Evolutionary conservation across 2,888 invertebrate species (phyloP), one percentile per base, ranked within the genome.

Genomic region (Metallyticus violacea): DNA sequence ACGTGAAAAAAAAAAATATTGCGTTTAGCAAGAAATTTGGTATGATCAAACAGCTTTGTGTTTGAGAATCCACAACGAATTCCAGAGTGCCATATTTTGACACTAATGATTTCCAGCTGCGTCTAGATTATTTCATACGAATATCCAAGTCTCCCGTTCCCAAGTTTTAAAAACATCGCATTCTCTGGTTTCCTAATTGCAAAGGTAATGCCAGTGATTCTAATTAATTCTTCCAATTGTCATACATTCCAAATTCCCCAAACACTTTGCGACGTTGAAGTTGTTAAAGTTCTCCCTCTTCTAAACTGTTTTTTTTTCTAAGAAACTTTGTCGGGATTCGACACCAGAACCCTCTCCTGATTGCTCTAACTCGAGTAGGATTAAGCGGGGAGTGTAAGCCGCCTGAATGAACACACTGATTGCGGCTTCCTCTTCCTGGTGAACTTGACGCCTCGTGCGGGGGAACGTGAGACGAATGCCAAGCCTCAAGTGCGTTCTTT

Each of bases 371-470:
- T 62, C 40, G 15, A 62, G 40, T 62, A 62, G 40, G 40, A 62
- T 62, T 62, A 62, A 62, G 28, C 15, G 29, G 77, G 77, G 5
- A 7, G 85, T 29, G 77, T n/a, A 6, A 28, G 79, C 81, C 87
- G 85, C 81, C 81, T 87, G 81, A 85, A 85, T 81, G 87, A 80
- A 26, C 77, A 9, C 79, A 26, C 87, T 87, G 87, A 87, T 87
- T 87, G 85, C 87, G 81, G 85, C 26, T 85, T 81, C 85, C 81
- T 81, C 81, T 40, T 26, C 76, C 77, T 62, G 27, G 80, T 81
- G 86, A 82, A 80, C 77, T 80, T 40, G 9, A 40, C 9, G n/a
- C 25, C 81, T 26, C 28, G 9, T 62, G 27, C 26, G 79, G 22
- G 79, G 40, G 40, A 4, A 62, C 40, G 40, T 62, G 40, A 62